Evolutionary conservation across 2,113 vertebrate genomes (phyloP).

Genomic region (Talpa occidentalis): DNA sequence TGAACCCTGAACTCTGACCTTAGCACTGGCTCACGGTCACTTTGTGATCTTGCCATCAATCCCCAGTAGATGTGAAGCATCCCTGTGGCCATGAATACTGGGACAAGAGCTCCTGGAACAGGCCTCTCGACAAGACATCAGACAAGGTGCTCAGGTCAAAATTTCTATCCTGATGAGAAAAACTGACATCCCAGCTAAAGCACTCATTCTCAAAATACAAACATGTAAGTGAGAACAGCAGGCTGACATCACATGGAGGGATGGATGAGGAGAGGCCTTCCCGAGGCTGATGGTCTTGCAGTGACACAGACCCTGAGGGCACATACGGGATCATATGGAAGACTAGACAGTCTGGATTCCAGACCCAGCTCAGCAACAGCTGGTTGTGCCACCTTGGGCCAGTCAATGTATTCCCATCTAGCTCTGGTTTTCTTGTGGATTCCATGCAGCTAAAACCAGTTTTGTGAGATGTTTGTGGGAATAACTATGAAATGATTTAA

Average conservation of each 20-base stretch:
- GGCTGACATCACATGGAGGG: background rate
- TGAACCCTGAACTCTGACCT: background rate
- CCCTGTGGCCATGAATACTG: too few relatives aligned
- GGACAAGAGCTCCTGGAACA: background rate
- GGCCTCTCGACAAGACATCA: background rate
- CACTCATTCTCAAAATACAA: background rate
- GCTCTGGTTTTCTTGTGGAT: background rate
- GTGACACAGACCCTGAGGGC: background rate
- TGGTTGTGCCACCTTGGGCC: accelerated
- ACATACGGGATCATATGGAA: background rate
- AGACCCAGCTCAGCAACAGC: accelerated
- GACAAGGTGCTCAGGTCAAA: background rate
- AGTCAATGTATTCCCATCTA: accelerated
- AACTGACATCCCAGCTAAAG: background rate
- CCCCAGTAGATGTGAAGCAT: background rate
- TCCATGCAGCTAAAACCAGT: background rate
- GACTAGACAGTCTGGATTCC: accelerated
- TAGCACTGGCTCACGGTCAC: background rate
- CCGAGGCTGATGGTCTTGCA: accelerated
- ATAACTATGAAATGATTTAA: background rate
- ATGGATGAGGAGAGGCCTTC: accelerated
- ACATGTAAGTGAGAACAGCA: background rate
- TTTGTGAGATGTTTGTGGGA: background rate
- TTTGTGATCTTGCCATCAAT: background rate
- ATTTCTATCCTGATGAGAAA: background rate